phyloP scores from a whole-genome alignment of 2,888 invertebrate species.

The Dolichomitus sp. region DNA sequence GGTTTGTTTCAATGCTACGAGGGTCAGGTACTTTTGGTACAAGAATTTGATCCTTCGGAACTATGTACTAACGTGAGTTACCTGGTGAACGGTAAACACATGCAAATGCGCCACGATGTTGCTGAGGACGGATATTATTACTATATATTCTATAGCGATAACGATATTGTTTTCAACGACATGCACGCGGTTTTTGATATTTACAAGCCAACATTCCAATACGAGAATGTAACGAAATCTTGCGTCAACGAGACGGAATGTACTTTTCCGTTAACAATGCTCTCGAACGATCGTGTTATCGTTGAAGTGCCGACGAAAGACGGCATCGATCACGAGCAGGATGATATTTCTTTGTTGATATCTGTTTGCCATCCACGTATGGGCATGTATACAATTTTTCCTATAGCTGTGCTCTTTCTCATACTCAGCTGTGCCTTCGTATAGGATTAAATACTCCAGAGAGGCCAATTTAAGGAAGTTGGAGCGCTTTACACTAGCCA shows the following conservation, averaged over 20 bases:
- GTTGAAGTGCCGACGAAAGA: slow-evolving; percentile 94
- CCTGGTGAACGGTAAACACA: slow-evolving; percentile 90
- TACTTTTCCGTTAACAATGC: slow-evolving; percentile 90
- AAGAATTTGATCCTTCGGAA: slow-evolving; percentile 90
- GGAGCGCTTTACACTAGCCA: no score
- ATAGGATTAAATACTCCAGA: slow-evolving; percentile 86
- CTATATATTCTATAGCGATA: slow-evolving; percentile 96
- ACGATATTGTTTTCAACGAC: slow-evolving; percentile 92
- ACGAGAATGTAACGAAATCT: slow-evolving; percentile 90
- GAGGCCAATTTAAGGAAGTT: no score
- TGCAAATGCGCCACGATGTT: slow-evolving; percentile 91
- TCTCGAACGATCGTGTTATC: slow-evolving; percentile 93
- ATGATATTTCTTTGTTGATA: slow-evolving; percentile 91
- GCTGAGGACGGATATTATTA: slow-evolving; percentile 94
- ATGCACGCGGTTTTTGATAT: slow-evolving; percentile 95
- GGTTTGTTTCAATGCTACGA: slow-evolving; percentile 92
- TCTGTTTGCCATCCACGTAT: slow-evolving; percentile 94
- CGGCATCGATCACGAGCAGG: slow-evolving; percentile 92
- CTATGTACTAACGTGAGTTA: slow-evolving; percentile 91
- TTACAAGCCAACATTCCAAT: slow-evolving; percentile 94
- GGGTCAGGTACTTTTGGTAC: slow-evolving; percentile 91
- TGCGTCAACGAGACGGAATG: slow-evolving; percentile 94
- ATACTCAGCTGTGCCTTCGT: slow-evolving; percentile 94
- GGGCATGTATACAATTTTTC: slow-evolving; percentile 93
- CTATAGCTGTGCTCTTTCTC: slow-evolving; percentile 91